These are phyloP conservation scores for Oreocharis arfaki DNA, from an alignment of 2,113 vertebrate species.

Conservation along the genomic window DNA sequence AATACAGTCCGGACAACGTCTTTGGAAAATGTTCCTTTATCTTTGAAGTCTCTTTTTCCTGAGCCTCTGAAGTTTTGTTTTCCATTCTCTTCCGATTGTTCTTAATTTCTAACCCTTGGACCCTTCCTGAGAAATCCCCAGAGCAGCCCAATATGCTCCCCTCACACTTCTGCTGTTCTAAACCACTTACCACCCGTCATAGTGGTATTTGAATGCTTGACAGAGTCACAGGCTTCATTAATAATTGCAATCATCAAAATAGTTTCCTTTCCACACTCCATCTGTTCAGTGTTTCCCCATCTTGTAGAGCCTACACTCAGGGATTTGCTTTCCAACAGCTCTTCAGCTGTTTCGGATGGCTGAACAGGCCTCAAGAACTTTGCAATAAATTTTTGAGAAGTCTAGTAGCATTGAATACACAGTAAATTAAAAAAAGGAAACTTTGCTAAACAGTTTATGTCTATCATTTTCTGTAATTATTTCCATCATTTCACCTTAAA, in stretches of 20 bases:
- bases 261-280: background rate
- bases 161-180: background rate
- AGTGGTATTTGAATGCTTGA: background rate
- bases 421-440: background rate
- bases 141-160: background rate
- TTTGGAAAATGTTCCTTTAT: background rate
- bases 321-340: background rate
- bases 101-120: background rate
- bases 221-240: background rate
- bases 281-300: background rate
- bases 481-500: background rate
- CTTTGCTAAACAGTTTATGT: background rate
- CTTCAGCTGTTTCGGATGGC: background rate
- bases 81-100: background rate
- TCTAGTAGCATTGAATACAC: background rate
- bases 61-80: background rate
- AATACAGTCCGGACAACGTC: background rate
- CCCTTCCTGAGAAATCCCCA: background rate
- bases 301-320: background rate
- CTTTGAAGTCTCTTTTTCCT: background rate
- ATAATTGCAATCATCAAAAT: constrained; percentile 39
- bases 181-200: background rate
- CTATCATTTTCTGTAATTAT: background rate
- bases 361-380: background rate
- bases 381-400: background rate